phyloP scores from a whole-genome alignment of 2,797 vertebrate genomes.

The Sebastiscus albofasciatus region DNA sequence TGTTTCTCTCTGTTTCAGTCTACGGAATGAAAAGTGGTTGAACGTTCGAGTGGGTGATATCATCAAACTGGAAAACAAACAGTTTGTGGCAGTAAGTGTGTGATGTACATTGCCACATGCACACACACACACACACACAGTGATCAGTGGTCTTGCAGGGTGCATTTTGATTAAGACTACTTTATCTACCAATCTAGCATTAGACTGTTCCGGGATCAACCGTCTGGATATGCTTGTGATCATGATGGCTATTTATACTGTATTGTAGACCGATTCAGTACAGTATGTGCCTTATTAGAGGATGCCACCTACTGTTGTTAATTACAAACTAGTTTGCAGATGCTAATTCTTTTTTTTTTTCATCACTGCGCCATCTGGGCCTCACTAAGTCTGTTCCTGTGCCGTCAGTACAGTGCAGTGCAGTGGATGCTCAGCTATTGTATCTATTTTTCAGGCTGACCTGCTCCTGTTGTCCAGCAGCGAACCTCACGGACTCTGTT shows the following conservation, averaged over 20 bases:
- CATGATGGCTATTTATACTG: not conserved
- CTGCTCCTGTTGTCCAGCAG: conserved; percentile 94
- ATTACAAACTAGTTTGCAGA: conserved; percentile 13
- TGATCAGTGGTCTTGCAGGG: not conserved
- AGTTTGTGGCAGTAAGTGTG: conserved; percentile 93
- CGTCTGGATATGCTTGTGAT: not conserved
- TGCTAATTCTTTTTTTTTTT: not conserved
- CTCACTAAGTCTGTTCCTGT: conserved; percentile 10
- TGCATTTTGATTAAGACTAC: not conserved
- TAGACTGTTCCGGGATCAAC: not conserved
- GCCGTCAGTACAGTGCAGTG: not conserved
- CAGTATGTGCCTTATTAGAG: not conserved
- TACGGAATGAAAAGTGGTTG: conserved; percentile 95
- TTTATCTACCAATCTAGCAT: not conserved
- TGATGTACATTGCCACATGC: not conserved
- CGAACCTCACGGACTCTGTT: conserved; percentile 95
- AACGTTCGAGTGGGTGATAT: conserved; percentile 94
- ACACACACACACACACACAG: not conserved
- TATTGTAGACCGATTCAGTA: not conserved
- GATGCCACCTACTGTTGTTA: not conserved
- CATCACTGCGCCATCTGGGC: not conserved
- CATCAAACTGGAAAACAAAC: conserved; percentile 95
- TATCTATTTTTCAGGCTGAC: conserved; percentile 88
- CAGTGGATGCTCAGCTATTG: conserved; percentile 25
- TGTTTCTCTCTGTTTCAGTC: conserved; percentile 71